phyloP scores from a whole-genome alignment of 2,888 invertebrate genomes.

The Brachynemurus nebulosus region DNA sequence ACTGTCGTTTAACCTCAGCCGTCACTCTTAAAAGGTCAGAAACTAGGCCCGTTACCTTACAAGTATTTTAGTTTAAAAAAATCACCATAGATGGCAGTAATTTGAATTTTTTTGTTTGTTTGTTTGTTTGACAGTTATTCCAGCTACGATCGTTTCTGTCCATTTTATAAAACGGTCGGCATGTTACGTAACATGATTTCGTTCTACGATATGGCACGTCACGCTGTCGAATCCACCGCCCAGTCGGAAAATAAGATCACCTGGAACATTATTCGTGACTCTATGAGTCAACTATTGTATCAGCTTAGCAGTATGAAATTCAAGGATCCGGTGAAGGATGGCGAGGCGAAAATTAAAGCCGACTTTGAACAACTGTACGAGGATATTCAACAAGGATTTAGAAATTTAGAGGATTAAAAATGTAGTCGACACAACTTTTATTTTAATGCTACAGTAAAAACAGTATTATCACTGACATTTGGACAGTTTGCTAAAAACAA shows the following conservation, averaged over 20 bases:
- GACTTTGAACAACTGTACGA: conserved; percentile 96
- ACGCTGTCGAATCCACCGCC: conserved; percentile 95
- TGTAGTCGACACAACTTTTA: too few relatives aligned
- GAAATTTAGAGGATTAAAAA: conserved; percentile 91
- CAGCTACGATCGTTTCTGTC: conserved; percentile 92
- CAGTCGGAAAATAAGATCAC: conserved; percentile 99
- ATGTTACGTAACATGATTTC: conserved; percentile 98
- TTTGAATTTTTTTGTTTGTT: too few relatives aligned
- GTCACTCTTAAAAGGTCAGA: too few relatives aligned
- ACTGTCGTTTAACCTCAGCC: too few relatives aligned
- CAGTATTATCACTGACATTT: too few relatives aligned
- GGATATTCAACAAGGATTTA: conserved; percentile 93
- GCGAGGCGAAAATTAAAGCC: conserved; percentile 91
- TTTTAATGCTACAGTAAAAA: too few relatives aligned
- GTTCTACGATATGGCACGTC: conserved; percentile 96
- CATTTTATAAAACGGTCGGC: conserved; percentile 99
- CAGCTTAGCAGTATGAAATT: conserved; percentile 99
- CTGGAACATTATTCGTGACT: conserved; percentile 94
- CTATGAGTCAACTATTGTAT: conserved; percentile 92
- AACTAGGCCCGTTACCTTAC: too few relatives aligned
- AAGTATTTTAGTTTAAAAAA: too few relatives aligned
- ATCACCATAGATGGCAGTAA: too few relatives aligned
- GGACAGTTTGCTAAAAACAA: too few relatives aligned
- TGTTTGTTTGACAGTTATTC: conserved; percentile 76
- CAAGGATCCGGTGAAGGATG: conserved; percentile 98